phyloP scores from a whole-genome alignment of 1,140 invertebrate species.

The Drosophila lacteicornis region DNA sequence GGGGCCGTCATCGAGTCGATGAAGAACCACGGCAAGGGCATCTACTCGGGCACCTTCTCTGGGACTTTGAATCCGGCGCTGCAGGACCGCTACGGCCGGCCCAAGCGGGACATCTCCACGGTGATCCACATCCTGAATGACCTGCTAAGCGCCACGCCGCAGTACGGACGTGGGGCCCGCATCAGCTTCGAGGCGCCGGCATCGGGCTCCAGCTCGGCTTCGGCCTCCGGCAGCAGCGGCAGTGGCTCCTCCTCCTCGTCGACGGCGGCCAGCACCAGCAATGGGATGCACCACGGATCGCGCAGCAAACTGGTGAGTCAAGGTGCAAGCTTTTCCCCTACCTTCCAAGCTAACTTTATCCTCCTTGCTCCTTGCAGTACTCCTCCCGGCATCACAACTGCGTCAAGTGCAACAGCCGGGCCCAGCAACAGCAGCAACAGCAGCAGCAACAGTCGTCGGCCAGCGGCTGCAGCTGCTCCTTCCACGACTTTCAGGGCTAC shows the following conservation, averaged over 20 bases:
- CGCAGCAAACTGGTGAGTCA: conserved; percentile 60
- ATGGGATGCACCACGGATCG: conserved; percentile 47
- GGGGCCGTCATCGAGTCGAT: conserved; percentile 96
- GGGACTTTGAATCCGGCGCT: conserved; percentile 97
- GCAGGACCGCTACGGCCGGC: conserved; percentile 95
- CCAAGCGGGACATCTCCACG: conserved; percentile 96
- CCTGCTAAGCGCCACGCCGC: conserved; percentile 93
- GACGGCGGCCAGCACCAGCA: conserved; percentile 10
- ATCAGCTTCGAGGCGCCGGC: conserved; percentile 85
- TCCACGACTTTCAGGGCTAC: conserved; percentile 74
- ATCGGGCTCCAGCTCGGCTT: conserved; percentile 12
- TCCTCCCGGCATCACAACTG: conserved; percentile 70
- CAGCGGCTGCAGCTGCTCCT: conserved; percentile 52
- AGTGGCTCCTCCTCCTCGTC: conserved; percentile 59
- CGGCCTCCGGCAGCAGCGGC: conserved; percentile 39
- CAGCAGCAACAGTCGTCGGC: conserved; percentile 34
- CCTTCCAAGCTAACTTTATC: background rate
- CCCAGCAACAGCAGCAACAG: conserved; percentile 51
- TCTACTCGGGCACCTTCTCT: conserved; percentile 93
- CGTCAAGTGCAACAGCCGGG: conserved; percentile 70
- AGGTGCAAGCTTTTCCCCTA: too few species aligned
- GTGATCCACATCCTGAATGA: conserved; percentile 98
- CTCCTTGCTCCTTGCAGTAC: conserved; percentile 41
- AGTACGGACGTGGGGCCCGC: conserved; percentile 85
- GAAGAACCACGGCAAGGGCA: conserved; percentile 96